Percentiles rank a stretch among this genome's conserved stretches.
Conservation (phyloP, 2,888 invertebrate genomes). For the Plagodis dolabraria region DNA sequence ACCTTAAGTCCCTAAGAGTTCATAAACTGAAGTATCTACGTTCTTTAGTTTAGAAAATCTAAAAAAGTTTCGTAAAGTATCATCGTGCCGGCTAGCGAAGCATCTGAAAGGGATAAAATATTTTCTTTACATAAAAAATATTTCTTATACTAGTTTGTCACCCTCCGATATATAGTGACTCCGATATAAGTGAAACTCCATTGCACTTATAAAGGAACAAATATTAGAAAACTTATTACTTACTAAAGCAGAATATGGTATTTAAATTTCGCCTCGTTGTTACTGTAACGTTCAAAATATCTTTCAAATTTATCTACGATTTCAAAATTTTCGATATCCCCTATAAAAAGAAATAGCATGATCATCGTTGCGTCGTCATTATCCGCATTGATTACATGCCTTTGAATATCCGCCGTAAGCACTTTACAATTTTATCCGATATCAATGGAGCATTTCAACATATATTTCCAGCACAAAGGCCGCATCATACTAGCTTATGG, state of each 20-base stretch:
- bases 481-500: neutral
- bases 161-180: no score
- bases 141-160: slow-evolving; percentile 14
- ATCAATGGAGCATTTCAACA: slow-evolving; percentile 32
- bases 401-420: slow-evolving; percentile 47
- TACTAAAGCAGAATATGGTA: slow-evolving; percentile 26
- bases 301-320: slow-evolving; percentile 31
- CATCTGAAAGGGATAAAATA: slow-evolving; percentile 42
- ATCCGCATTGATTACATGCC: slow-evolving; percentile 49
- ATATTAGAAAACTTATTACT: slow-evolving; percentile 39
- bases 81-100: slow-evolving; percentile 48
- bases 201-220: no score
- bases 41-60: slow-evolving; percentile 50
- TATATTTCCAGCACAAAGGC: slow-evolving; percentile 12
- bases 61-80: slow-evolving; percentile 51
- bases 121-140: slow-evolving; percentile 43
- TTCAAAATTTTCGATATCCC: slow-evolving; percentile 38
- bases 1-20: slow-evolving; percentile 33
- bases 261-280: neutral
- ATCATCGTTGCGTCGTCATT: slow-evolving; percentile 49
- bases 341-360: slow-evolving; percentile 34
- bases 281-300: slow-evolving; percentile 9
- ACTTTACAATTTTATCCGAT: slow-evolving; percentile 40
- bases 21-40: slow-evolving; percentile 1
- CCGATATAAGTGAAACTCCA: no score